These are phyloP conservation scores for Thereva nobilitata DNA, from an alignment of 2,888 invertebrate species.

Conservation along the genomic window DNA sequence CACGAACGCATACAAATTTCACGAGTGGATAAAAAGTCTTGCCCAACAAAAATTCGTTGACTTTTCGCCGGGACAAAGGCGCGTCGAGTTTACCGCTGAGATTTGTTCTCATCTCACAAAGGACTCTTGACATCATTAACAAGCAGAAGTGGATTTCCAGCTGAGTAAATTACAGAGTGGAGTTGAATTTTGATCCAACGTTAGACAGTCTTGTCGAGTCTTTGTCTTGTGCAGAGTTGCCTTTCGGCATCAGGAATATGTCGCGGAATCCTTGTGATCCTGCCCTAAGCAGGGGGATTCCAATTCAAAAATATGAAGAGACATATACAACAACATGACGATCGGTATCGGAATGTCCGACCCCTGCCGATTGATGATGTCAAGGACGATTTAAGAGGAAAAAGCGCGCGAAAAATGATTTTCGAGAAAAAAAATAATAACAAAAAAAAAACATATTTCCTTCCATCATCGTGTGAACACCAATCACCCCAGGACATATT, in stretches of 20 bases:
- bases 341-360: slow-evolving; percentile 25
- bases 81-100: slow-evolving; percentile 4
- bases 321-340: not conserved
- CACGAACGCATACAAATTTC: too few species aligned
- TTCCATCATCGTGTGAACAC: slow-evolving; percentile 21
- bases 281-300: not conserved
- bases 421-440: too few species aligned
- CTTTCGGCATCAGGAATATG: too few species aligned
- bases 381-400: slow-evolving; percentile 32
- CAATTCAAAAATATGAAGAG: slow-evolving; percentile 5
- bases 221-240: slow-evolving; percentile 30
- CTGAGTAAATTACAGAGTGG: slow-evolving; percentile 42
- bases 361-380: slow-evolving; percentile 32
- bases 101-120: slow-evolving; percentile 26
- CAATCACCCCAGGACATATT: slow-evolving; percentile 18
- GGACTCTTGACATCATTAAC: slow-evolving; percentile 42
- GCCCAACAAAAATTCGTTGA: slow-evolving; percentile 18
- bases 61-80: slow-evolving; percentile 22
- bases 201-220: slow-evolving; percentile 39
- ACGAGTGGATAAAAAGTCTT: not conserved
- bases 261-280: too few species aligned
- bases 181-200: slow-evolving; percentile 35
- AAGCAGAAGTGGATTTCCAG: slow-evolving; percentile 40
- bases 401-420: slow-evolving; percentile 35
- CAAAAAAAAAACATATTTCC: too few species aligned